Evolutionary conservation across 1,140 invertebrate genomes (phyloP), one percentile per base, ranked within the genome.

Genomic region (Venturia canescens): DNA sequence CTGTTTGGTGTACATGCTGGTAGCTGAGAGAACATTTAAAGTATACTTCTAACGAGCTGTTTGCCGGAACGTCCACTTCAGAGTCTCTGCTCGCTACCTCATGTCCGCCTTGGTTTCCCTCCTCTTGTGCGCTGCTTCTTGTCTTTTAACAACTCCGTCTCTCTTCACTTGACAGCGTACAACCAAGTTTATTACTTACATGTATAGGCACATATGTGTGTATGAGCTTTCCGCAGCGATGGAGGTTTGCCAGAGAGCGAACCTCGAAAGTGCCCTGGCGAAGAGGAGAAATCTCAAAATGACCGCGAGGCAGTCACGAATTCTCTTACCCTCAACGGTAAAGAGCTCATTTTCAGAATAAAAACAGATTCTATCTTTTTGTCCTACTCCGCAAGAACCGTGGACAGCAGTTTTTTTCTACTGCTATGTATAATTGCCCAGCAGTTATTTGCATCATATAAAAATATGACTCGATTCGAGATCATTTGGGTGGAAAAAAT

Each of bases 1-100:
- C 60, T 63, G 60, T 63, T 63, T 26, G 60, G 60, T 63, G 60
- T 63, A 74, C 50, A 74, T 74, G 50, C 38, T 38, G 13, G 23
- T 48, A 38, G 71, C 38, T 23, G 38, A 74, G 50, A 74, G 71
- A 50, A 50, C 13, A 29, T 67, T 53, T 83, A 86, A 85, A 86
- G 86, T 86, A 84, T 83, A 84, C 82, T 88, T 80, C 74, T 87
- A 87, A 88, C 83, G 84, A 85, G 85, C 82, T 83, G 83, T 85
- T 84, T 85, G 77, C 82, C 77, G 74, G 70, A 81, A 81, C 76
- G 77, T 84, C 78, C 77, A 82, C 83, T 85, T 83, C 80, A 85
- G 82, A 16, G 6, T 83, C 82, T 79, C 83, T 81, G 81, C 83
- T 82, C 81, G 78, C 83, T 82, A 82, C 82, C 77, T 69, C 34